Evolutionary conservation across 2,113 vertebrate species (phyloP).

Genomic region (Taxidea taxus): DNA sequence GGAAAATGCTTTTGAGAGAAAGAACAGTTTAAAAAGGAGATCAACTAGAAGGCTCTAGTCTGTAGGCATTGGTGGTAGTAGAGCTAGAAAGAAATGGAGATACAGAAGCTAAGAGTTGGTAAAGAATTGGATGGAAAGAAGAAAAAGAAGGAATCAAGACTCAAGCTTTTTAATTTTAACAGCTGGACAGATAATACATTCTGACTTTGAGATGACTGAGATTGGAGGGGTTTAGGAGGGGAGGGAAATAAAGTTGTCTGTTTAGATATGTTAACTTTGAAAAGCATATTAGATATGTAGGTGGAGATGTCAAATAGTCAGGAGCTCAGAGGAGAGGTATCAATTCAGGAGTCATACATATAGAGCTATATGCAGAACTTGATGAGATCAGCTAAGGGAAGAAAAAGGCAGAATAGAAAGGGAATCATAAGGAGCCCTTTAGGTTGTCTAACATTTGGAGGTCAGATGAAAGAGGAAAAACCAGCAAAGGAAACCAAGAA

Average conservation of each 20-base stretch:
- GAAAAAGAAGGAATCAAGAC: neutral
- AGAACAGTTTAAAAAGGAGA: neutral
- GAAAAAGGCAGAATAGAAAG: neutral
- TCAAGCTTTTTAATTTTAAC: neutral
- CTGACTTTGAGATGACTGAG: neutral
- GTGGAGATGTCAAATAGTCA: neutral
- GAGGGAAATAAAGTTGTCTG: neutral
- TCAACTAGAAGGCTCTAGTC: neutral
- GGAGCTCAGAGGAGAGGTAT: neutral
- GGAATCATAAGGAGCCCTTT: neutral
- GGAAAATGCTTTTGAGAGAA: neutral
- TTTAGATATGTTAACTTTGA: neutral
- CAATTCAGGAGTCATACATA: neutral
- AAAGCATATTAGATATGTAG: neutral
- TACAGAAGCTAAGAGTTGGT: neutral
- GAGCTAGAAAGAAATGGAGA: neutral
- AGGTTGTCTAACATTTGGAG: neutral
- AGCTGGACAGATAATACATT: neutral
- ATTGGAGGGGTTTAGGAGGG: neutral
- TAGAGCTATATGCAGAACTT: neutral
- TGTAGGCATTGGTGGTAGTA: neutral
- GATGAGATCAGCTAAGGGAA: neutral
- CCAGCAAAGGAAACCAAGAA: neutral
- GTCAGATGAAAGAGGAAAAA: neutral
- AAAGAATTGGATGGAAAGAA: neutral